Evolutionary conservation across 1,140 invertebrate species (phyloP).

Genomic region (Lucilia cuprina): DNA sequence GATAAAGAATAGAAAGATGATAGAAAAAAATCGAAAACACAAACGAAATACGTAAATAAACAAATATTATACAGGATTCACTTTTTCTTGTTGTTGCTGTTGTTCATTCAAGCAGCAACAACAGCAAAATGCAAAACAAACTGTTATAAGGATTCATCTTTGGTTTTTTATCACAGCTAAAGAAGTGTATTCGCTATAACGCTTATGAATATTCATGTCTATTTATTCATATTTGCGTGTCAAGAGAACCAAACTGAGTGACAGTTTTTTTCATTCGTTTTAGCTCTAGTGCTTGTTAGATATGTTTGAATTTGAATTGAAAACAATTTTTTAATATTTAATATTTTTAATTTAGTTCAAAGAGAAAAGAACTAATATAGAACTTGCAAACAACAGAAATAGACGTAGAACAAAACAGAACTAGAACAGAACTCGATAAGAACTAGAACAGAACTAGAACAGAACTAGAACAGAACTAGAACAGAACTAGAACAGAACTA

Average conservation of each 20-base stretch:
- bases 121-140: neutral
- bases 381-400: no score
- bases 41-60: neutral
- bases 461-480: no score
- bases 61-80: neutral
- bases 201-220: slow-evolving; percentile 7
- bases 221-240: slow-evolving; percentile 15
- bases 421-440: no score
- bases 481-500: no score
- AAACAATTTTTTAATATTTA: neutral
- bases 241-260: neutral
- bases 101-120: neutral
- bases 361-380: no score
- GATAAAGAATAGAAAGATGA: neutral
- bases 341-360: neutral
- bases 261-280: neutral
- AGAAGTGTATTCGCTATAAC: neutral
- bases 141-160: slow-evolving; percentile 7
- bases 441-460: no score
- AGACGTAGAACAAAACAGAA: no score
- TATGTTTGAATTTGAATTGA: neutral
- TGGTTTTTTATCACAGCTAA: neutral
- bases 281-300: neutral
- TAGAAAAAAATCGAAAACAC: neutral
- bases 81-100: neutral